phyloP scores from a whole-genome alignment of 1,140 invertebrate genomes.

The Eurytemora carolleeae region DNA sequence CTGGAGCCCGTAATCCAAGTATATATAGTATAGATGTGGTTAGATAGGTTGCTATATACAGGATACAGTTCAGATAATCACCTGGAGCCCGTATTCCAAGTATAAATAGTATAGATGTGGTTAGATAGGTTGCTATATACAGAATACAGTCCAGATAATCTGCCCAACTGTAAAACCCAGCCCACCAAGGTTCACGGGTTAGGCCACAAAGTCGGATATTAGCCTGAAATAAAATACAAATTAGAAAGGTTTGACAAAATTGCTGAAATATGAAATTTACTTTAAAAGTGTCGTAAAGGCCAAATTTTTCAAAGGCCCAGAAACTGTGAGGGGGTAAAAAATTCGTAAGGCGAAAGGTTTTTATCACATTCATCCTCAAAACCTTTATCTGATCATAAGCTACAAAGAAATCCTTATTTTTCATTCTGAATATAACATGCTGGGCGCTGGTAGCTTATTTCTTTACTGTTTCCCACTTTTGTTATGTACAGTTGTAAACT shows the following conservation, averaged over 20 bases:
- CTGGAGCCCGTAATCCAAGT: too few species aligned
- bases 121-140: constrained; percentile 38
- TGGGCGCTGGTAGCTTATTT: too few species aligned
- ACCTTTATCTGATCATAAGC: too few species aligned
- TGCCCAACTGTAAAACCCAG: background rate
- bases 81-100: constrained; percentile 73
- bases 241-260: background rate
- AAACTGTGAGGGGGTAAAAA: too few species aligned
- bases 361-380: background rate
- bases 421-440: too few species aligned
- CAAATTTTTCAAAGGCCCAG: too few species aligned
- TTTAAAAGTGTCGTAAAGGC: too few species aligned
- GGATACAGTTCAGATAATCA: background rate
- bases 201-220: background rate
- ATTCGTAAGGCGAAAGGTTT: background rate
- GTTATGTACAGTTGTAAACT: too few species aligned
- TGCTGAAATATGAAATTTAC: background rate
- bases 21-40: too few species aligned
- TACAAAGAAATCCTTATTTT: too few species aligned
- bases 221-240: background rate
- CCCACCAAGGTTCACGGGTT: background rate
- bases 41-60: too few species aligned
- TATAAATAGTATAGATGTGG: constrained; percentile 53
- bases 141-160: background rate
- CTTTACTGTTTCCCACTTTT: too few species aligned